Conservation (phyloP, 1,140 invertebrate genomes). For the Papilio glaucus region DNA sequence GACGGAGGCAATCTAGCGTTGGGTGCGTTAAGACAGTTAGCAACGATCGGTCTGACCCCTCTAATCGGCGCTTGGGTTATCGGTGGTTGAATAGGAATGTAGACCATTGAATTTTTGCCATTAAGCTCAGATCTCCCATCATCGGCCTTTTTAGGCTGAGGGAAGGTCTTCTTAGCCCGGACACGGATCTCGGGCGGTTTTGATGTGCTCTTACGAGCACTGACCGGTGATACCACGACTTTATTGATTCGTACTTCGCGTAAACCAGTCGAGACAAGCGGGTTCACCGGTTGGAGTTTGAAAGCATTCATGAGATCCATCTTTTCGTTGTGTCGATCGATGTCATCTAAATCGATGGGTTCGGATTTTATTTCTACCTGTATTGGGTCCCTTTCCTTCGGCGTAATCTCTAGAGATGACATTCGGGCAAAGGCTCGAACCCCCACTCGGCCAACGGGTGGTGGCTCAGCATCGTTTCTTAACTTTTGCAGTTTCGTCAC, state of each 20-base stretch:
- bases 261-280: conserved; percentile 47
- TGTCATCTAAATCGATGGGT: conserved; percentile 73
- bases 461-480: conserved; percentile 49
- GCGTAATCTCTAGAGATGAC: conserved; percentile 54
- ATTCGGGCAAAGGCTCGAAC: conserved; percentile 74
- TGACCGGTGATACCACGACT: conserved; percentile 53
- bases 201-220: conserved; percentile 41
- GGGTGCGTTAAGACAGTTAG: conserved; percentile 41
- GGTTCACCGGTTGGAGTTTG: conserved; percentile 66
- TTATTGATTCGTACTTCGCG: conserved; percentile 73
- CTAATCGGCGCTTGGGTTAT: conserved; percentile 62
- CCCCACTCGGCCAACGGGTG: conserved; percentile 64
- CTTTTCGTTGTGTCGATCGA: conserved; percentile 65
- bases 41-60: conserved; percentile 42
- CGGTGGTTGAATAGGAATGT: conserved; percentile 77
- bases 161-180: conserved; percentile 70
- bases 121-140: conserved; percentile 69
- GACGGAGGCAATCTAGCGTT: conserved; percentile 2
- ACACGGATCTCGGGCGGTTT: conserved; percentile 58
- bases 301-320: conserved; percentile 74
- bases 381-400: conserved; percentile 49
- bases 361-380: conserved; percentile 75
- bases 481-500: conserved; percentile 59
- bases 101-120: conserved; percentile 79
- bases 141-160: conserved; percentile 66